Percentiles rank a stretch among this genome's conserved stretches.
phyloP scores from a whole-genome alignment of 1,140 invertebrate species.

The Papilio dardanus region DNA sequence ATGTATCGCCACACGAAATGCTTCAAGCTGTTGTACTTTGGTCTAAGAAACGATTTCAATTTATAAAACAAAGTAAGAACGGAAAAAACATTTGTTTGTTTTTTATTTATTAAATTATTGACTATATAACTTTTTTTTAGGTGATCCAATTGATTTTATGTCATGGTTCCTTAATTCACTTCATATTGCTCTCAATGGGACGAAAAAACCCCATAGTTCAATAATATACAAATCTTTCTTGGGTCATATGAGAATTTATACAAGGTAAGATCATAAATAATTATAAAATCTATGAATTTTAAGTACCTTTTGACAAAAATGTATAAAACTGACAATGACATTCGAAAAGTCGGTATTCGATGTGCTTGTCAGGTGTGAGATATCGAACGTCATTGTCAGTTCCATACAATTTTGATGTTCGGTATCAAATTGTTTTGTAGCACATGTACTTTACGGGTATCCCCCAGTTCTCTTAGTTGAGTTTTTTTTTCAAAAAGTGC shows the following conservation, averaged over 20 bases:
- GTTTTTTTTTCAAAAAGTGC: no score
- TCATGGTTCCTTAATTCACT: slow-evolving; percentile 98
- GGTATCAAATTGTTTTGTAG: no score
- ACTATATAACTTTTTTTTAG: slow-evolving; percentile 84
- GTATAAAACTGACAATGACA: no score
- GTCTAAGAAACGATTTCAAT: slow-evolving; percentile 99
- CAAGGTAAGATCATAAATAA: slow-evolving; percentile 82
- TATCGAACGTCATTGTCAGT: no score
- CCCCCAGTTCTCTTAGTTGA: no score
- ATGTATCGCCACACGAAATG: slow-evolving; percentile 99
- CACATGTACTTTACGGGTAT: no score
- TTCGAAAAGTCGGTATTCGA: no score
- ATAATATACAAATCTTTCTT: slow-evolving; percentile 98
- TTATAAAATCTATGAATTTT: no score
- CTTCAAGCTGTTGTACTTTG: slow-evolving; percentile 99
- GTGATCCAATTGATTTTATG: slow-evolving; percentile 98
- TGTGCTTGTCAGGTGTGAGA: no score
- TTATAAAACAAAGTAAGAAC: slow-evolving; percentile 95
- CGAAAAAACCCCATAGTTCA: slow-evolving; percentile 91
- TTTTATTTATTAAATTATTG: slow-evolving; percentile 43
- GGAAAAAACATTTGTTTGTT: slow-evolving; percentile 13
- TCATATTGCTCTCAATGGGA: slow-evolving; percentile 95
- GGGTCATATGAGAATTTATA: slow-evolving; percentile 97
- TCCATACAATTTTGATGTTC: no score
- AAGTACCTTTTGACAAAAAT: no score